Evolutionary conservation across 2,888 invertebrate genomes (phyloP).

Genomic region (Gymnosoma rotundatum): DNA sequence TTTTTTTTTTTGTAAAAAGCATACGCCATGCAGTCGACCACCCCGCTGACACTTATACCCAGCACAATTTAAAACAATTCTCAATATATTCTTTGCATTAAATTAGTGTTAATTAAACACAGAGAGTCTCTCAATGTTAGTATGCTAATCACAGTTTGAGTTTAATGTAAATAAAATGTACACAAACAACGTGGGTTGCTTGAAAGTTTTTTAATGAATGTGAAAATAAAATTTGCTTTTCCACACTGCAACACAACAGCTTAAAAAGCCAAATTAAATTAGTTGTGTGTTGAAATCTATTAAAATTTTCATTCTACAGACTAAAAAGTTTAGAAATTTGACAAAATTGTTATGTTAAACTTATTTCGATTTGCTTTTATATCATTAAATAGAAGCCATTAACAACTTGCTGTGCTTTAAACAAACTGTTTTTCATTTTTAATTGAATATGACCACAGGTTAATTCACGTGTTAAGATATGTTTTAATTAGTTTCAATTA

Average conservation of each 20-base stretch:
- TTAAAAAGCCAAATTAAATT: too few relatives aligned
- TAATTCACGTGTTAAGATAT: too few relatives aligned
- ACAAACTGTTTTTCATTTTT: too few relatives aligned
- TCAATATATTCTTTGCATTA: slow-evolving; percentile 47
- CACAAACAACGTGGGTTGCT: slow-evolving; percentile 26
- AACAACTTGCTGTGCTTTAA: too few relatives aligned
- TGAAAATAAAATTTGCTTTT: background rate
- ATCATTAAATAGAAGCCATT: too few relatives aligned
- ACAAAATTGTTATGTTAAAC: too few relatives aligned
- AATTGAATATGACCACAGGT: too few relatives aligned
- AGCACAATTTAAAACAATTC: slow-evolving; percentile 49
- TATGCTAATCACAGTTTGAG: slow-evolving; percentile 43
- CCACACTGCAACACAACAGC: background rate
- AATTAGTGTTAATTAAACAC: slow-evolving; percentile 55
- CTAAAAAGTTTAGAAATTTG: too few relatives aligned
- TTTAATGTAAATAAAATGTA: slow-evolving; percentile 23
- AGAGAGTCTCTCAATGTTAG: slow-evolving; percentile 26
- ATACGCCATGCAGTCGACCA: slow-evolving; percentile 40
- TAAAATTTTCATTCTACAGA: too few relatives aligned
- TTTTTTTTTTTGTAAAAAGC: slow-evolving; percentile 10
- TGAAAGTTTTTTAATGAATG: background rate
- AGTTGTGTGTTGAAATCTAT: too few relatives aligned
- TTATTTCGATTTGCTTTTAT: too few relatives aligned
- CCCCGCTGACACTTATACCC: slow-evolving; percentile 31
- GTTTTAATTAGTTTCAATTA: too few relatives aligned